phyloP scores from a whole-genome alignment of 64 coral and sea anemone species.

The Actinia tenebrosa region DNA sequence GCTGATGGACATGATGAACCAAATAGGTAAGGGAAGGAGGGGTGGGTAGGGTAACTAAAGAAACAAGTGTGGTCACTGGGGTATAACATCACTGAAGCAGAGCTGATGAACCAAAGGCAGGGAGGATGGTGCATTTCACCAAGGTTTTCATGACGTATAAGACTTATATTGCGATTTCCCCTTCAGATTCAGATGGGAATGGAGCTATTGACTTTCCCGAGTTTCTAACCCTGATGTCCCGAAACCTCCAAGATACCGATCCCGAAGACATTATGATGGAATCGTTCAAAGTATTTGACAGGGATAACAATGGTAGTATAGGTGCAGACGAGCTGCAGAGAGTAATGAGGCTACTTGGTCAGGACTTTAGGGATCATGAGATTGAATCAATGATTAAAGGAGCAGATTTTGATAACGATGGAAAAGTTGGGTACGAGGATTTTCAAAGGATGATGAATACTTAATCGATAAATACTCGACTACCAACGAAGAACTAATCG shows the following conservation, averaged over 20 bases:
- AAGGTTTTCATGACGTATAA: neutral
- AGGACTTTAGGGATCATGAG: conserved; percentile 89
- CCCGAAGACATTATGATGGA: conserved; percentile 76
- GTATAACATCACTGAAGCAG: too few relatives aligned
- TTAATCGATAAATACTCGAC: conserved; percentile 21
- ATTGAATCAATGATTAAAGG: conserved; percentile 81
- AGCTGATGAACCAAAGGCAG: too few relatives aligned
- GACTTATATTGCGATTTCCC: neutral
- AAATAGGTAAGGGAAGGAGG: conserved; percentile 52
- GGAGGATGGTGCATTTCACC: too few relatives aligned
- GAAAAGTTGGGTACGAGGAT: conserved; percentile 65
- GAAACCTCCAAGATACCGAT: conserved; percentile 75
- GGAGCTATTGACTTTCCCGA: conserved; percentile 94
- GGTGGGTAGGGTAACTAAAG: neutral
- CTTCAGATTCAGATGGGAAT: conserved; percentile 83
- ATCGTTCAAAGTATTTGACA: conserved; percentile 89
- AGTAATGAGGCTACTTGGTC: conserved; percentile 79
- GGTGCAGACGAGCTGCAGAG: conserved; percentile 53
- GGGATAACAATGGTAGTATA: conserved; percentile 74
- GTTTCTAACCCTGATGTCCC: conserved; percentile 74
- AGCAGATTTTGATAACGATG: conserved; percentile 80
- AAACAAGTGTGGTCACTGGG: too few relatives aligned
- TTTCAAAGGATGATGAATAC: conserved; percentile 81
- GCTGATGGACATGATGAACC: conserved; percentile 99
- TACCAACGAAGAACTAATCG: neutral